Base-by-base conservation (phyloP, 2,797 vertebrate species). In the Sciurus carolinensis region DNA sequence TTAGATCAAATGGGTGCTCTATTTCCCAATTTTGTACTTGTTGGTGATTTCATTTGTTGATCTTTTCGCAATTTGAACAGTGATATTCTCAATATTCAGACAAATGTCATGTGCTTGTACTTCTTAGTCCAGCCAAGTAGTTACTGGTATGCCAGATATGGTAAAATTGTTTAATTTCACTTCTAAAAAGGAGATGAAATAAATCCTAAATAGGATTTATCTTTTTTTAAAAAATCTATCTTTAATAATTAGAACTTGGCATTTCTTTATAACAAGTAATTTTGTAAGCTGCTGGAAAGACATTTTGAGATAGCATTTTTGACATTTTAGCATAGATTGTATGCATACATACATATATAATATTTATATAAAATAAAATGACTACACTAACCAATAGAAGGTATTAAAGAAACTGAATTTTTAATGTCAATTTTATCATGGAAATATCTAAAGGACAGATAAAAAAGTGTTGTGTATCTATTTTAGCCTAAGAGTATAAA, bases 41-140 rank as follows among this genome's bases (percentile, higher is more conserved):
- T 92, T 84, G 42, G 11, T 87, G 57, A 87, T 59, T 87, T 95
- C 59, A 66, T 87, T 89, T 91, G 50, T 72, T 91, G 62, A 79
- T 20, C 5, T 80, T 95, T 91, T 66, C 39, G 91, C 44, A 87
- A 36, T 86, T 69, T 66, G 30, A 87, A 83, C 5, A 59, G 26
- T 6, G 0, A n/a, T 57, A 91, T 79, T 90, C 85, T 93, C 59
- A 79, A 39, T 39, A 82, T 59, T 83, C 24, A 83, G 42, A 75
- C 62, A 97, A 54, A 71, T 76, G 42, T 8, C 44, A 50, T 36
- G 13, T 88, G 57, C 59, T 84, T 89, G 39, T 66, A 83, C 17
- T 79, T 88, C 50, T 92, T 62, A 66, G 36, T 69, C 39, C 42
- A 87, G 54, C 44, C 71, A 57, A 83, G n/a, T 64, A 80, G 59